Percentiles rank a stretch among this genome's conserved stretches.
These are phyloP conservation scores for Macaria notata DNA, from an alignment of 2,888 invertebrate genomes.

Conservation along the genomic window DNA sequence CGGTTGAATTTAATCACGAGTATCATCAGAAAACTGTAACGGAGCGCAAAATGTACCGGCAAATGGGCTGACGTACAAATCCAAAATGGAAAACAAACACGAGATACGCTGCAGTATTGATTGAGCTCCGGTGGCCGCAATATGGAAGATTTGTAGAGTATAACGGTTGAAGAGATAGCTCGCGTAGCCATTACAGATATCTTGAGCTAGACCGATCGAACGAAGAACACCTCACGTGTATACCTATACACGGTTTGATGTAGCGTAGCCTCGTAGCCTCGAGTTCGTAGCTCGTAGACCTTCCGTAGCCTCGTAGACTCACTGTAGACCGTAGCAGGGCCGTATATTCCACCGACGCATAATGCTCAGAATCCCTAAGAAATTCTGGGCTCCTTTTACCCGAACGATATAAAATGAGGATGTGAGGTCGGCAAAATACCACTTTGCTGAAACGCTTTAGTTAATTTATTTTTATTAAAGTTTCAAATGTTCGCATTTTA, in stretches of 20 bases:
- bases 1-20: constrained; percentile 14
- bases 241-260: constrained; percentile 54
- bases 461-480: constrained; percentile 20
- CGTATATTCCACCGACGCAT: constrained; percentile 47
- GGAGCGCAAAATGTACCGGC: constrained; percentile 15
- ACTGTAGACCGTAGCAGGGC: constrained; percentile 19
- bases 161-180: constrained; percentile 73
- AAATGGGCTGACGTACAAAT: constrained; percentile 40
- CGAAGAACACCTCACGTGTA: constrained; percentile 57
- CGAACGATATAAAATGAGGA: constrained; percentile 39
- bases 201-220: constrained; percentile 64
- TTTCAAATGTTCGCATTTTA: constrained; percentile 6
- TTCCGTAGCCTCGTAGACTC: constrained; percentile 5
- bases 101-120: constrained; percentile 57
- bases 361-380: constrained; percentile 42
- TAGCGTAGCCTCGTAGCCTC: constrained; percentile 17
- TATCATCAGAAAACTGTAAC: constrained; percentile 10
- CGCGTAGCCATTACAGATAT: constrained; percentile 79
- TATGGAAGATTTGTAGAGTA: constrained; percentile 76
- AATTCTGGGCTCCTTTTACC: constrained; percentile 42
- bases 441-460: constrained; percentile 24
- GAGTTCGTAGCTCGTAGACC: too few relatives aligned
- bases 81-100: constrained; percentile 52
- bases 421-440: constrained; percentile 24
- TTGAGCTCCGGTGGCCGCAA: constrained; percentile 66